These are phyloP conservation scores for Amniataba percoides DNA, from an alignment of 2,797 vertebrate genomes.

Conservation along the genomic window DNA sequence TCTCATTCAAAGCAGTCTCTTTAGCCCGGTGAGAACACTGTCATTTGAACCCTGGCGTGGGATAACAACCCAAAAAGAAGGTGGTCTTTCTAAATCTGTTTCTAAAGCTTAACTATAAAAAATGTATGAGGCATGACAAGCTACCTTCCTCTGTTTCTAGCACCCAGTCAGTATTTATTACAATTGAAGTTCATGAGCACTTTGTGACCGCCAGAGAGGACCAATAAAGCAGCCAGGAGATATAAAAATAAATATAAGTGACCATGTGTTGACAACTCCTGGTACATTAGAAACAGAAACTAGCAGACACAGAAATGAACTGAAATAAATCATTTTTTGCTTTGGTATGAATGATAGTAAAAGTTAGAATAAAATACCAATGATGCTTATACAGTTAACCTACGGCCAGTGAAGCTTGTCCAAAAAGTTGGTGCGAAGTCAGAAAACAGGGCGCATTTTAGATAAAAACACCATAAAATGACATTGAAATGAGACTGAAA, in stretches of 20 bases:
- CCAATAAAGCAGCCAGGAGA: constrained; percentile 15
- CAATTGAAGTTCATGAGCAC: not conserved
- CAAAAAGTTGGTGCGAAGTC: not conserved
- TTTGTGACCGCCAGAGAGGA: constrained; percentile 6
- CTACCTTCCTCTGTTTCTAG: not conserved
- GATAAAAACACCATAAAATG: not conserved
- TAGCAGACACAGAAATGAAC: too few species aligned
- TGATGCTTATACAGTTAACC: not conserved
- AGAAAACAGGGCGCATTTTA: not conserved
- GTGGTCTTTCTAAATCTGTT: too few species aligned
- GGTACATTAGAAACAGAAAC: constrained; percentile 20
- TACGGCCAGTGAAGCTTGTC: not conserved
- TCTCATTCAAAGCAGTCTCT: not conserved
- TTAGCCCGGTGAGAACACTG: too few species aligned
- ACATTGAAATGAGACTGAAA: not conserved
- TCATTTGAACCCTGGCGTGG: too few species aligned
- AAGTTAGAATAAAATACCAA: not conserved
- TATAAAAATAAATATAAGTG: not conserved
- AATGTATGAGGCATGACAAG: not conserved
- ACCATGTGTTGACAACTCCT: constrained; percentile 4
- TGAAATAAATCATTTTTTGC: not conserved
- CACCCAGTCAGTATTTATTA: constrained; percentile 8
- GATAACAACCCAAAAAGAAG: too few species aligned
- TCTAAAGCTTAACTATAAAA: not conserved
- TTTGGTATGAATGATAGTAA: not conserved